These are phyloP conservation scores for Achatina immaculata DNA, from an alignment of 1,140 invertebrate genomes.

Conservation along the genomic window DNA sequence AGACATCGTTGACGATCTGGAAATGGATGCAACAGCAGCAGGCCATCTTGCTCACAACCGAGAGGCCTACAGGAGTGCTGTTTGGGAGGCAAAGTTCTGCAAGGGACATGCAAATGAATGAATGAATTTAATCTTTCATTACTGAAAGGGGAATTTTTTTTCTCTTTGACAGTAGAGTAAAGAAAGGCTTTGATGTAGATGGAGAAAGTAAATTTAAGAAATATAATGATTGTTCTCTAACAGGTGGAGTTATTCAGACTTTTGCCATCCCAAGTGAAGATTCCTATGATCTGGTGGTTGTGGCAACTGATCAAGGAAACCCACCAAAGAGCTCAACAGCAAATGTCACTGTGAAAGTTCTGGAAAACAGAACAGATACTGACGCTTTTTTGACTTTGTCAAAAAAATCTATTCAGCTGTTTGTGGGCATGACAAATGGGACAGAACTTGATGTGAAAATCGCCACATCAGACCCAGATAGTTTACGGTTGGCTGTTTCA, in stretches of 20 bases:
- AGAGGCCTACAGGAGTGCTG: no score
- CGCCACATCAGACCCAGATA: constrained; percentile 66
- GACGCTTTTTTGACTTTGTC: background rate
- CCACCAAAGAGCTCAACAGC: background rate
- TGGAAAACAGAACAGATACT: background rate
- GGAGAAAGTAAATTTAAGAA: constrained; percentile 12
- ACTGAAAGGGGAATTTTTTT: no score
- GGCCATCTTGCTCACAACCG: no score
- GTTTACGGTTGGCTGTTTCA: background rate
- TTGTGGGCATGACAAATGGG: constrained; percentile 88
- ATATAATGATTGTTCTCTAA: background rate
- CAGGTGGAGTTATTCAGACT: background rate
- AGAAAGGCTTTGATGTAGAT: no score
- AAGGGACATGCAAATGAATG: no score
- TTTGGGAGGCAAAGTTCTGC: no score
- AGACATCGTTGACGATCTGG: no score
- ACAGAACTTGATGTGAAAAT: constrained; percentile 83
- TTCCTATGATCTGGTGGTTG: background rate
- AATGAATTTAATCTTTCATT: no score
- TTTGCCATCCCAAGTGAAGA: background rate
- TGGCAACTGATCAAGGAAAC: background rate
- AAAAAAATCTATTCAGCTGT: constrained; percentile 75
- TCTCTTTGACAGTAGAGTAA: no score
- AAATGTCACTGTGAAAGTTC: background rate
- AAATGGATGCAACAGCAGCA: no score